phyloP scores from a whole-genome alignment of 2,888 invertebrate species.

The Oegoconia quadripuncta region DNA sequence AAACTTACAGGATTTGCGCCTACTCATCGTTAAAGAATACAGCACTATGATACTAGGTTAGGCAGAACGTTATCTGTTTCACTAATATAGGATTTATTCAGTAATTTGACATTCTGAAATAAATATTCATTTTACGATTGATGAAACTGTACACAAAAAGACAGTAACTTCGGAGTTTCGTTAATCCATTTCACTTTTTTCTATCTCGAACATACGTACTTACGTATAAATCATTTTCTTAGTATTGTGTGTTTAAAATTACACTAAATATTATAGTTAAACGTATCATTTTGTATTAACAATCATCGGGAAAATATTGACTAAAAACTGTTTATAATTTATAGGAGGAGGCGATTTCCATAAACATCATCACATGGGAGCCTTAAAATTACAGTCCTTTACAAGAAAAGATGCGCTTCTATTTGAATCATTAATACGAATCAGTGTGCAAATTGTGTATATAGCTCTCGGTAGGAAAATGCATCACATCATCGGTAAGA shows the following conservation, averaged over 20 bases:
- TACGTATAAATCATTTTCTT: too few relatives aligned
- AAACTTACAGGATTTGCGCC: constrained; percentile 73
- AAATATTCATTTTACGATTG: too few relatives aligned
- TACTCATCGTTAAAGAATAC: constrained; percentile 78
- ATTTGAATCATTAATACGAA: constrained; percentile 68
- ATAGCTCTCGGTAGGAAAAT: constrained; percentile 74
- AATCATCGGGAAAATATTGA: neutral
- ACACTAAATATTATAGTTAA: too few relatives aligned
- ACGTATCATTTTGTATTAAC: too few relatives aligned
- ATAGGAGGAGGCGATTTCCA: constrained; percentile 47
- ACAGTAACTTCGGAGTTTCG: too few relatives aligned
- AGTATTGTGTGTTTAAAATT: too few relatives aligned
- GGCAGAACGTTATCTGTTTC: neutral
- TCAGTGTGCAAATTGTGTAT: constrained; percentile 78
- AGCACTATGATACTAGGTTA: constrained; percentile 66
- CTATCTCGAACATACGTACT: too few relatives aligned
- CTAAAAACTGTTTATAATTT: constrained; percentile 9
- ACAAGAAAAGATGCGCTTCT: constrained; percentile 73
- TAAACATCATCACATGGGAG: constrained; percentile 74
- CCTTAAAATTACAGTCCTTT: constrained; percentile 60
- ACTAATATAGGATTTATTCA: too few relatives aligned
- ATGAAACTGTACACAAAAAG: too few relatives aligned
- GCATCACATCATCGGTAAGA: constrained; percentile 71
- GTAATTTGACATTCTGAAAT: too few relatives aligned
- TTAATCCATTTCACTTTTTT: too few relatives aligned